Base-by-base conservation (phyloP, 2,888 invertebrate species). In the Autographa gamma region DNA sequence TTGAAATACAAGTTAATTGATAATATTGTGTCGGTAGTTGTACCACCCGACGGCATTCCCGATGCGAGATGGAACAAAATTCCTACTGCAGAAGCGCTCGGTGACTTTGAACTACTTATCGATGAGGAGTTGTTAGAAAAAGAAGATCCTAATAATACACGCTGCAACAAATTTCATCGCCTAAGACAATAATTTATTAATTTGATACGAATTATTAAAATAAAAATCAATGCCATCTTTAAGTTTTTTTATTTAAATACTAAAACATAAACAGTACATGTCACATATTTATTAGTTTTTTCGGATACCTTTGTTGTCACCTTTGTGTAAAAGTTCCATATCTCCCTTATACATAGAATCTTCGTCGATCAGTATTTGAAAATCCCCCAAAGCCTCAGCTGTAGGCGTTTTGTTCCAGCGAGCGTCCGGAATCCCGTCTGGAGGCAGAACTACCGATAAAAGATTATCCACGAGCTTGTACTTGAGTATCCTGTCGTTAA, bases 1-100 rank as follows among this genome's bases (percentile, higher is more conserved):
- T 96, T 99, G 85, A 99, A 99, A 92, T 98, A 98, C 87, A 99
- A 99, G 93, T 95, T 99, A 63, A 98, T 99, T 80, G 99, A 99
- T 89, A 99, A 99, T 90, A 98, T 99, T 77, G 96, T 99, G 73
- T 98, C 98, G 14, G 97, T 99, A 41, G 98, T 99, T 0, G 94
- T 99, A 14, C 99, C 99, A 0, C 98, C 98, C 0, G 98, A 97
- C 85, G 98, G 98, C 62, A 95, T 98, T 66, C 99, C 99, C 62
- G 98, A 99, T 87, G 98, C 98, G 0, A 96, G 98, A 78, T 98
- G 98, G 98, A 98, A 98, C 91, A 98, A 98, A 93, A 96, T 97
- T 60, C 98, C 98, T 6, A 93, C 95, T 5, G 92, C 96, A 1
- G 98, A 98, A 82, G 96, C 97, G 4, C 93, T 98, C 78, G 98